These are phyloP conservation scores for Hybos culiciformis DNA, from an alignment of 2,888 invertebrate species.

Conservation along the genomic window DNA sequence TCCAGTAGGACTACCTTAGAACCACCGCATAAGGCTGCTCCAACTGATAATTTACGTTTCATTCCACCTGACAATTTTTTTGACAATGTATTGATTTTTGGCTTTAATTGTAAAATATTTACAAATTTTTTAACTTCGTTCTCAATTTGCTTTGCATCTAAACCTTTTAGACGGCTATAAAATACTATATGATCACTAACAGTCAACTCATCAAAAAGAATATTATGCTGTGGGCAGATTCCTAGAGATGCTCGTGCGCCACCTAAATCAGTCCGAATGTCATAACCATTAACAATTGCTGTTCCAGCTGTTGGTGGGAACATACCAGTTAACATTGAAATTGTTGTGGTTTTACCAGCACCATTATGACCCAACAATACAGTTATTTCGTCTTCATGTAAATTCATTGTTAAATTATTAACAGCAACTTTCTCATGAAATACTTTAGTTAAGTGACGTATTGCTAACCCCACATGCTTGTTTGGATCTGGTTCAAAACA, in stretches of 20 bases:
- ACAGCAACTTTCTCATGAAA: constrained; percentile 47
- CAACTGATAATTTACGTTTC: constrained; percentile 62
- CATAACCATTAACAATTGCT: constrained; percentile 55
- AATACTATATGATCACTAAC: constrained; percentile 72
- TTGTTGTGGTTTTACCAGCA: constrained; percentile 88
- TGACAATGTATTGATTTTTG: constrained; percentile 47
- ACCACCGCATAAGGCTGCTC: constrained; percentile 60
- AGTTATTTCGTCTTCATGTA: constrained; percentile 83
- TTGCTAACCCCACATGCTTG: constrained; percentile 38
- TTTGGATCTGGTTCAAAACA: constrained; percentile 36
- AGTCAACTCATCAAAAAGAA: constrained; percentile 68
- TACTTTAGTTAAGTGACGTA: constrained; percentile 49
- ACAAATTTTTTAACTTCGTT: constrained; percentile 51
- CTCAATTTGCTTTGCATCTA: constrained; percentile 39
- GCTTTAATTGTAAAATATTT: constrained; percentile 47
- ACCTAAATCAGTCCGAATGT: constrained; percentile 48
- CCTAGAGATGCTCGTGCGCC: constrained; percentile 58
- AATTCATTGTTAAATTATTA: constrained; percentile 57
- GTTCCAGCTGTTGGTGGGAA: constrained; percentile 53
- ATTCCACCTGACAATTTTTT: constrained; percentile 60
- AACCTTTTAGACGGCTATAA: constrained; percentile 60
- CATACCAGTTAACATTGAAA: constrained; percentile 81
- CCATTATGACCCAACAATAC: constrained; percentile 68
- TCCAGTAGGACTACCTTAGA: constrained; percentile 59
- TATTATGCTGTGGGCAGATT: constrained; percentile 75